Base-by-base conservation (phyloP, 2,113 vertebrate species). In the Petromus typicus region DNA sequence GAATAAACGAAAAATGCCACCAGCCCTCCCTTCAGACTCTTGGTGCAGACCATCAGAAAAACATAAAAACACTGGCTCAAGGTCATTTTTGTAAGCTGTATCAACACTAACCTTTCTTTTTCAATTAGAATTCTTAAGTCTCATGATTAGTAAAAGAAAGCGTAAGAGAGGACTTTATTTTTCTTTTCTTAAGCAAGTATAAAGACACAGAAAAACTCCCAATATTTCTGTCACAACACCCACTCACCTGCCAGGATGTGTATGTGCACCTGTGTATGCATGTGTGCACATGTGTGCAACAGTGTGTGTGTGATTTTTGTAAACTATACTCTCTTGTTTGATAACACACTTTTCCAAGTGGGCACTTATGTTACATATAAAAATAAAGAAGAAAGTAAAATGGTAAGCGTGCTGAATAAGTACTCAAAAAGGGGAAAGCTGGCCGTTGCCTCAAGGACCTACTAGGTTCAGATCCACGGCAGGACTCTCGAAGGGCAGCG, bases 371-470 rank as follows among this genome's bases (percentile, higher is more conserved):
- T 89, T 67, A 84, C 93, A 84, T 96, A 66, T 78, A 73, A 83
- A 85, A 98, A 66, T 57, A 92, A 95, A 90, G 80, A 88, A 86
- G 66, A 61, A 73, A 95, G 57, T 90, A 56, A 95, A 93, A 64
- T 87, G 92, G 93, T 63, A 95, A 57, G 66, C 67, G 10, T 0
- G 10, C n/a, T 89, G 87, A 93, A 88, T 85, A 89, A 80, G 66
- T 76, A 37, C 75, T 43, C 86, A 57, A 48, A 92, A 95, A 81
- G 59, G 59, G 1, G 34, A 85, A 95, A 86, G 82, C 96, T 93
- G 88, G 90, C 23, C 63, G 16, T 40, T 10, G 1, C 48, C 61
- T 0, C 20, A 86, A 32, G 92, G 86, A 93, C 37, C 59, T 1
- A 51, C 37, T 86, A 69, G 34, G 9, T 61, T 34, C 61, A 2